Conservation (phyloP, 2,797 vertebrate species). For the Enteromius radiatus region DNA sequence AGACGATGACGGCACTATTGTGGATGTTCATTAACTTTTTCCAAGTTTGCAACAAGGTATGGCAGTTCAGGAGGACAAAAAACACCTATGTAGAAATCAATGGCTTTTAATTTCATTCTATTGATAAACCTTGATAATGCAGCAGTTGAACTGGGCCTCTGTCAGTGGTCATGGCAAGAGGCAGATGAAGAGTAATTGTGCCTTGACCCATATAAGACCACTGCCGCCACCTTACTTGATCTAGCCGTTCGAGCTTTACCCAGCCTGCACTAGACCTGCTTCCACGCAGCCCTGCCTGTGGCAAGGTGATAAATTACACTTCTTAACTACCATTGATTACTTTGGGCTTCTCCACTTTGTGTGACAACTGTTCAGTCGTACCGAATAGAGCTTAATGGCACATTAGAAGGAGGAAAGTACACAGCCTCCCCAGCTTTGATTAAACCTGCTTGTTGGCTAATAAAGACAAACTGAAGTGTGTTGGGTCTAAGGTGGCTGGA, state of each 20-base stretch:
- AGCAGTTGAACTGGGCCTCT: conserved; percentile 77
- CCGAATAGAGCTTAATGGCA: conserved; percentile 91
- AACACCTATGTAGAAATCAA: conserved; percentile 73
- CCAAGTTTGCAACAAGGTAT: conserved; percentile 46
- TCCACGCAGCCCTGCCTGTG: conserved; percentile 85
- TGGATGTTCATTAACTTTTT: conserved; percentile 40
- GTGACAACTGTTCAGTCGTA: conserved; percentile 93
- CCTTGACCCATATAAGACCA: conserved; percentile 74
- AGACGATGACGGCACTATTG: conserved; percentile 3
- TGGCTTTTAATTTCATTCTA: conserved; percentile 80
- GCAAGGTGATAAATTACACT: conserved; percentile 99
- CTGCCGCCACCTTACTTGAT: conserved; percentile 67
- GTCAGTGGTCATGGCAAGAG: conserved; percentile 77
- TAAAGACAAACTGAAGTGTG: conserved; percentile 85
- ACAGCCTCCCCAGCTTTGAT: conserved; percentile 79
- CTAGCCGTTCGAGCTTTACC: conserved; percentile 57
- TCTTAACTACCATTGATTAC: conserved; percentile 98
- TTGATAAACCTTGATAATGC: conserved; percentile 83
- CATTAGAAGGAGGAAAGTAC: conserved; percentile 85
- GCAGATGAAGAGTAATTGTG: conserved; percentile 83
- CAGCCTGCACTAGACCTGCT: conserved; percentile 63
- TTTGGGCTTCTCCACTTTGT: conserved; percentile 89
- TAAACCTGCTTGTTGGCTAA: conserved; percentile 84
- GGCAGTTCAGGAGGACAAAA: conserved; percentile 35
- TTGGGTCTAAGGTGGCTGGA: conserved; percentile 68